Base-by-base conservation (phyloP, 2,797 vertebrate species). In the Mallotus villosus region DNA sequence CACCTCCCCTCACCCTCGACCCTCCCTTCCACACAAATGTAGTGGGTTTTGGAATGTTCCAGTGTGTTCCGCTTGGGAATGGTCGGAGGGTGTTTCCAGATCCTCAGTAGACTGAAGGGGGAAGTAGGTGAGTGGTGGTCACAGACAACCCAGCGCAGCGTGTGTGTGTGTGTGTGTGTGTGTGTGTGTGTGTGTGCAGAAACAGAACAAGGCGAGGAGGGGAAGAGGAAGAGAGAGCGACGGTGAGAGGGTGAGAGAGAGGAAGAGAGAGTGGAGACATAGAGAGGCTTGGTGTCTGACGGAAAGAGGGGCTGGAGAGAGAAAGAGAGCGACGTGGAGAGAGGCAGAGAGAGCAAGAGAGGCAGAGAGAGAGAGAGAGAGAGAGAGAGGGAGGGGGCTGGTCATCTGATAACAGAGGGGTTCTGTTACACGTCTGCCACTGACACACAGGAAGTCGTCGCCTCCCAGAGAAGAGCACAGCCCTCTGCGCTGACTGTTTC, bases 371-470 rank as follows among this genome's bases (percentile, higher is more conserved):
- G 34, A 37, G 34, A 37, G 34, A 37, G 6, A 8, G 6, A 70
- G 41, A 34, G 60, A 32, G 82, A 86, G 86, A 80, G 81, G 84
- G 85, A 87, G 78, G 84, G 90, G 92, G 88, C 89, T 89, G 91
- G 92, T 93, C 93, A 94, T 93, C 93, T 93, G 93, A 94, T 93
- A 94, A 94, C 92, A 94, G 91, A 91, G 89, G 81, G 91, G 89
- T 93, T 93, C 91, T 94, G 91, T 94, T 93, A 93, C 93, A 93
- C 76, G 86, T 84, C 90, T 85, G 85, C 88, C 87, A 88, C 83
- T 90, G 90, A 86, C 90, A 89, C 88, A 79, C 89, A 92, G 92
- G 92, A 92, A 92, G 90, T 90, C 81, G 77, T 92, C 84, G 84
- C 90, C 89, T 84, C 87, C 81, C 29, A 71, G 63, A 74, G 61